These are phyloP conservation scores for Apamea crenata DNA, from an alignment of 2,888 invertebrate genomes.

Conservation along the genomic window DNA sequence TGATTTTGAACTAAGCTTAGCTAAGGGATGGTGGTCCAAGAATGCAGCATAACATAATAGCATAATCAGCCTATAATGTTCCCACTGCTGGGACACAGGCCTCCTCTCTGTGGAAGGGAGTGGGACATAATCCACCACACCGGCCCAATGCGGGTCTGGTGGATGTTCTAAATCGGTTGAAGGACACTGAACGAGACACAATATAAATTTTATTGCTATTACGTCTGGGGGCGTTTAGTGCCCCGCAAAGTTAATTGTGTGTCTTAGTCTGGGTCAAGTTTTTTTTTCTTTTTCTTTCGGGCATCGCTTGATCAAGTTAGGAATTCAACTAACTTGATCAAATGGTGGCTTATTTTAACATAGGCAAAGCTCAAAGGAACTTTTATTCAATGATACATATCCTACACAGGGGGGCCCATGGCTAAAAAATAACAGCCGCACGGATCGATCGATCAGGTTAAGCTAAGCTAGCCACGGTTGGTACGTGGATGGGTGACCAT, in stretches of 20 bases:
- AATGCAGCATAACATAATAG: not conserved
- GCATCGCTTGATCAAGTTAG: not conserved
- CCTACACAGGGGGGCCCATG: too few relatives aligned
- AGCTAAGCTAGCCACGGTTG: too few relatives aligned
- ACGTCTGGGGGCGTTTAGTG: not conserved
- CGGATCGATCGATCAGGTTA: too few relatives aligned
- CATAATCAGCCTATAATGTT: too few relatives aligned
- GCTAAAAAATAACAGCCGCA: too few relatives aligned
- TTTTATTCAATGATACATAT: not conserved
- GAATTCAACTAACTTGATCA: not conserved
- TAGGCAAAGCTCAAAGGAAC: not conserved
- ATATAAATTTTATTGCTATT: not conserved
- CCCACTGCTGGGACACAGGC: too few relatives aligned
- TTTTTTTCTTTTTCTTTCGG: not conserved
- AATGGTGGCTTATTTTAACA: not conserved
- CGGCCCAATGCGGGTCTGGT: too few relatives aligned
- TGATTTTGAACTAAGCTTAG: not conserved
- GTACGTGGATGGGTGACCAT: too few relatives aligned
- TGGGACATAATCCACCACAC: too few relatives aligned
- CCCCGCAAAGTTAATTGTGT: too few relatives aligned
- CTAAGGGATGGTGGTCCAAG: not conserved
- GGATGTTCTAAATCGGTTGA: not conserved
- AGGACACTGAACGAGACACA: not conserved
- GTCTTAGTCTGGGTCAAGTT: not conserved
- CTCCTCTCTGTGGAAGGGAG: too few relatives aligned